Evolutionary conservation across 2,888 invertebrate genomes (phyloP).

Genomic region (Frankliniella intonsa): DNA sequence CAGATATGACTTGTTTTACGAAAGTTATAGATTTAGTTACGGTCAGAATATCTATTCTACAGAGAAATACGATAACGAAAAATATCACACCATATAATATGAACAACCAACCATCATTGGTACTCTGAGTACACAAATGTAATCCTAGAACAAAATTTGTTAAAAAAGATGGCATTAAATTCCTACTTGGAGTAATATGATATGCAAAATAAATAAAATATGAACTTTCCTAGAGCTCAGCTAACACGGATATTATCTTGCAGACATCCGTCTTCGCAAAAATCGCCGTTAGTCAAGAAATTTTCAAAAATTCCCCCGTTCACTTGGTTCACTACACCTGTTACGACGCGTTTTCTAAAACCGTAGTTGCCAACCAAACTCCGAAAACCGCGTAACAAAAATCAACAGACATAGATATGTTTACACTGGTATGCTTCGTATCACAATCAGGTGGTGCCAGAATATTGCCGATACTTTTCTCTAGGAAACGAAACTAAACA

Average conservation of each 20-base stretch:
- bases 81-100: slow-evolving; percentile 13
- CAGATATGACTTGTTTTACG: not conserved
- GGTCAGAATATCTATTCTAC: not conserved
- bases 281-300: no score
- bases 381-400: no score
- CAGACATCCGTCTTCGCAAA: no score
- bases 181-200: not conserved
- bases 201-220: slow-evolving; percentile 8
- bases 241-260: no score
- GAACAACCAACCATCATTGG: not conserved
- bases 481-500: not conserved
- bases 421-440: slow-evolving; percentile 15
- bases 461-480: not conserved
- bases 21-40: not conserved
- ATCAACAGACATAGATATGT: not conserved
- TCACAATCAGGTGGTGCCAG: not conserved
- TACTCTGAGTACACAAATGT: not conserved
- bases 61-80: not conserved
- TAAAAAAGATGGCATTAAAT: not conserved
- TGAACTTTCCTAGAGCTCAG: not conserved
- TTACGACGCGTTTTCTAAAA: no score
- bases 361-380: no score
- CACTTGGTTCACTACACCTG: no score
- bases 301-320: no score
- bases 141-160: not conserved